These are phyloP conservation scores for Pemphredon lugubris DNA, from an alignment of 2,888 invertebrate genomes.

Conservation along the genomic window DNA sequence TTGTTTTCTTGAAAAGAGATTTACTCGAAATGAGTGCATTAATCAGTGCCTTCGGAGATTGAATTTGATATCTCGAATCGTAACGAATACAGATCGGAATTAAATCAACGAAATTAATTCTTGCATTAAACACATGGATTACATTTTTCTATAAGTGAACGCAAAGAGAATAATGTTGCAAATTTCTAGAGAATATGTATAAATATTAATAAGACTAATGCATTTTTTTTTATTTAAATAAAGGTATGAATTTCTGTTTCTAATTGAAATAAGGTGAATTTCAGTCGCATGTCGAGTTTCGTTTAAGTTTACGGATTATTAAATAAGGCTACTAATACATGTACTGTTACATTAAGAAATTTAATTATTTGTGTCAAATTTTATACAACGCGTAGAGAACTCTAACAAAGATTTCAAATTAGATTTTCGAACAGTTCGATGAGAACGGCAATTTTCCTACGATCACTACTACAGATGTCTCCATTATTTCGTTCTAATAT, in stretches of 20 bases:
- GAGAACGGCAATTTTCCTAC: constrained; percentile 9
- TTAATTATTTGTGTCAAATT: constrained; percentile 16
- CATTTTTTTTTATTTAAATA: constrained; percentile 19
- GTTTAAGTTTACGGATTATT: constrained; percentile 14
- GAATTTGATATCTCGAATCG: constrained; percentile 4
- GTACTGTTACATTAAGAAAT: constrained; percentile 18
- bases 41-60: constrained; percentile 39
- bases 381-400: neutral
- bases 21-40: constrained; percentile 53
- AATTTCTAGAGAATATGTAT: neutral
- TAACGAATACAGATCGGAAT: constrained; percentile 6
- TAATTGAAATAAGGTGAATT: neutral
- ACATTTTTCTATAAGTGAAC: neutral
- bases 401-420: too few species aligned
- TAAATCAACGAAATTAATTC: neutral
- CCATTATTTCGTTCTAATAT: constrained; percentile 16
- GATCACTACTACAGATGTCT: constrained; percentile 18
- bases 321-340: constrained; percentile 29
- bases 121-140: neutral
- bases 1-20: constrained; percentile 39
- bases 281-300: constrained; percentile 6
- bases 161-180: neutral
- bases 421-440: constrained; percentile 5
- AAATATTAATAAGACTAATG: constrained; percentile 7
- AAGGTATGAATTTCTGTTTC: constrained; percentile 6